phyloP scores from a whole-genome alignment of 2,113 vertebrate genomes.

The Melozone crissalis region DNA sequence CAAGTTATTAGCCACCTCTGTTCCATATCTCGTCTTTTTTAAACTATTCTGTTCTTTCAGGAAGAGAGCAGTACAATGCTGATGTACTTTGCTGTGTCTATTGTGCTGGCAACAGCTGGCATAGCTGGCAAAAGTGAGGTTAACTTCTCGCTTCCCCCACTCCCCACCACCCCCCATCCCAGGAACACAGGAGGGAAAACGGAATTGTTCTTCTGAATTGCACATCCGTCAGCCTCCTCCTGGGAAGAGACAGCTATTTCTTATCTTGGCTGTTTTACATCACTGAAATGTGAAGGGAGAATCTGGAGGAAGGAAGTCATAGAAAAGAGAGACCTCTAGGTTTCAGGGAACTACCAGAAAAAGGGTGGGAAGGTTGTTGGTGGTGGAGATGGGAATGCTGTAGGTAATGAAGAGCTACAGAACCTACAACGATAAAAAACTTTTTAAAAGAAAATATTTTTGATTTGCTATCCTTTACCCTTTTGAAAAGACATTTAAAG shows the following conservation, averaged over 20 bases:
- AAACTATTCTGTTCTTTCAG: neutral
- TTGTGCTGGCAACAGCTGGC: neutral
- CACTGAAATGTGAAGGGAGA: constrained; percentile 20
- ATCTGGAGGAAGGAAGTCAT: constrained; percentile 41
- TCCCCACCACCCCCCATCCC: neutral
- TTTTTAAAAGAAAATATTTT: neutral
- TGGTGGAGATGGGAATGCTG: neutral
- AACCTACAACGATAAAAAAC: neutral
- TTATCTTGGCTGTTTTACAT: constrained; percentile 52
- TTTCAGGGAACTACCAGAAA: neutral
- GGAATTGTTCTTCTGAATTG: constrained; percentile 41
- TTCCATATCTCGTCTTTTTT: neutral
- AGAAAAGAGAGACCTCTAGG: neutral
- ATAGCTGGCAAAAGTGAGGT: neutral
- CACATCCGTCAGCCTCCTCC: constrained; percentile 32
- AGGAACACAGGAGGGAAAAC: constrained; percentile 32
- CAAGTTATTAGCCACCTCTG: neutral
- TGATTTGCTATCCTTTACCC: neutral
- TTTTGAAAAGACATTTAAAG: neutral
- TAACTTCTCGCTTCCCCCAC: neutral
- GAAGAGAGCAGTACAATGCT: neutral
- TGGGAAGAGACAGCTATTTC: constrained; percentile 43
- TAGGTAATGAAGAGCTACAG: neutral
- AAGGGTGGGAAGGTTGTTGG: neutral
- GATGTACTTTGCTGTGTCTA: neutral